phyloP scores from a whole-genome alignment of 2,888 invertebrate species.

The Pseudococcus viburni region DNA sequence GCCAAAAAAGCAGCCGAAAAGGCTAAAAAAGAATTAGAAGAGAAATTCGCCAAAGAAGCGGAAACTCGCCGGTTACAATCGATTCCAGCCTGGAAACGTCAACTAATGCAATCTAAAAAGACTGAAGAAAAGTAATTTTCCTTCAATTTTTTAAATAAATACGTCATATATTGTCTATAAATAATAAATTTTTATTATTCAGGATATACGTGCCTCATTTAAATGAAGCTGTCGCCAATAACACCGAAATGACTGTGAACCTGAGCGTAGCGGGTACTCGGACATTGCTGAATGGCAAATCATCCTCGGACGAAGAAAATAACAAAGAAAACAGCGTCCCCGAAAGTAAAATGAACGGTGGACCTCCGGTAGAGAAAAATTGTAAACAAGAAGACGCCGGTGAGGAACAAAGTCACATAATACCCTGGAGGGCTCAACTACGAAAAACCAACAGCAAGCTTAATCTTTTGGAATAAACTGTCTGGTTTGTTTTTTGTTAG shows the following conservation, averaged over 20 bases:
- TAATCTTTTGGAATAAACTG: constrained; percentile 80
- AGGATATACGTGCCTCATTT: constrained; percentile 47
- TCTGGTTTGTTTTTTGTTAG: background rate
- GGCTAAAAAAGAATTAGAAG: constrained; percentile 91
- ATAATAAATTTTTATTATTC: background rate
- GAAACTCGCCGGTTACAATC: constrained; percentile 87
- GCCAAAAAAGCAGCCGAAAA: constrained; percentile 95
- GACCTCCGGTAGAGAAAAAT: constrained; percentile 39
- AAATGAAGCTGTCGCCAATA: constrained; percentile 50
- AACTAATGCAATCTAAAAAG: constrained; percentile 85
- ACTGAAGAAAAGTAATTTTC: constrained; percentile 81
- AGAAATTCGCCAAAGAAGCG: constrained; percentile 85
- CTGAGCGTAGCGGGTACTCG: constrained; percentile 6
- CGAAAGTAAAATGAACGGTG: constrained; percentile 69
- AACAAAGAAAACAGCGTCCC: constrained; percentile 72
- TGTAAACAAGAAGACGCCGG: constrained; percentile 71
- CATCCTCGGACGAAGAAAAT: constrained; percentile 66
- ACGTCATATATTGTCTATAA: background rate
- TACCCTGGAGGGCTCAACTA: constrained; percentile 91
- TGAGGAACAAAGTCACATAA: constrained; percentile 78
- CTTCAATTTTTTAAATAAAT: background rate
- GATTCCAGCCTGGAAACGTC: constrained; percentile 95
- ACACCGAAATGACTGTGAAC: constrained; percentile 58
- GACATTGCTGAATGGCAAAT: constrained; percentile 60
- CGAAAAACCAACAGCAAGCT: constrained; percentile 92